A percentile compares a stretch with the other conserved stretches of the same genome.
These are phyloP conservation scores for Crepidodera aurea DNA, from an alignment of 2,888 invertebrate genomes.

Conservation along the genomic window DNA sequence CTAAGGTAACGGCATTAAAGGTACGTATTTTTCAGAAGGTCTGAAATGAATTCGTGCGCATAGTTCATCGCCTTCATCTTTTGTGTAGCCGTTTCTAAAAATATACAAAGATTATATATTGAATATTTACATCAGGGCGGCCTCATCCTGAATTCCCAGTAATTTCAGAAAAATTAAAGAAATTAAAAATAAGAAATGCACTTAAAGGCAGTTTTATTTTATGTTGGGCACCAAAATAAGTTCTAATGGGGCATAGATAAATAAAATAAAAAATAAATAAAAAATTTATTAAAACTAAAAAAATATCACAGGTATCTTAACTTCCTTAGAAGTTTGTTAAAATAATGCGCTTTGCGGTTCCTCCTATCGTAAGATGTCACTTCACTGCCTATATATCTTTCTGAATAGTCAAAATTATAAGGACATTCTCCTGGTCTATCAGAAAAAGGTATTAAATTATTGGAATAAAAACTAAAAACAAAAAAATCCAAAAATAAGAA, in stretches of 20 bases:
- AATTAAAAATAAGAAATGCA: too few species aligned
- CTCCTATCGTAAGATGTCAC: neutral
- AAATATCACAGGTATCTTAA: slow-evolving; percentile 29
- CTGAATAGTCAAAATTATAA: slow-evolving; percentile 31
- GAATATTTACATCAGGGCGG: too few species aligned
- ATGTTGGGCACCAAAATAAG: too few species aligned
- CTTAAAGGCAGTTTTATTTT: too few species aligned
- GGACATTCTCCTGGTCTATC: slow-evolving; percentile 23
- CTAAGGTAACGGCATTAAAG: slow-evolving; percentile 57
- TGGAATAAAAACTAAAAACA: slow-evolving; percentile 27
- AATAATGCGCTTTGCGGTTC: slow-evolving; percentile 9
- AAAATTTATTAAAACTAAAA: slow-evolving; percentile 1
- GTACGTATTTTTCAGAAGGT: slow-evolving; percentile 71
- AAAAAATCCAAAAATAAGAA: slow-evolving; percentile 25
- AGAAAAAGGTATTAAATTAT: slow-evolving; percentile 3
- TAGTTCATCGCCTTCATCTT: slow-evolving; percentile 66
- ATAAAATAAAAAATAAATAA: slow-evolving; percentile 30
- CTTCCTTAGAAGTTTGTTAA: slow-evolving; percentile 29
- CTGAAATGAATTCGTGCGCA: slow-evolving; percentile 71
- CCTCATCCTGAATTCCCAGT: too few species aligned
- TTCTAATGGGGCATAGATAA: too few species aligned
- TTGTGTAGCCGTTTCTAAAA: slow-evolving; percentile 68
- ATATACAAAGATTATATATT: neutral
- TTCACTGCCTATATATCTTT: slow-evolving; percentile 27
- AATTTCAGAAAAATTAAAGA: too few species aligned